These are phyloP conservation scores for Acanthopagrus latus DNA, from an alignment of 2,797 vertebrate genomes.

Conservation along the genomic window DNA sequence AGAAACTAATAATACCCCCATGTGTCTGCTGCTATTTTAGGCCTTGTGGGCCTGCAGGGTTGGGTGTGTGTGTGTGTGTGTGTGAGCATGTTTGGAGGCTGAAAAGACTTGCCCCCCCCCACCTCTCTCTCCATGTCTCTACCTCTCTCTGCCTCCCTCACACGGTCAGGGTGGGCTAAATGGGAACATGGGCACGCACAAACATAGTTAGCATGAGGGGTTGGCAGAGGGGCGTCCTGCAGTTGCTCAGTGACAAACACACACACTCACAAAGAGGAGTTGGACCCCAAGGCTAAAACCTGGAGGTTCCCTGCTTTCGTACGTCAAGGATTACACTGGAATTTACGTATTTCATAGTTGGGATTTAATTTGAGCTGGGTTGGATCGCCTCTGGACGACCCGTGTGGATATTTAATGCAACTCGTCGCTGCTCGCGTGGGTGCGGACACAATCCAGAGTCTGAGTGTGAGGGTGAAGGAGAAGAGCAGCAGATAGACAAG, in stretches of 20 bases:
- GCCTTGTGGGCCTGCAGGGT: slow-evolving; percentile 41
- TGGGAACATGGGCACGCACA: slow-evolving; percentile 45
- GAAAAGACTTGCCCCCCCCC: slow-evolving; percentile 30
- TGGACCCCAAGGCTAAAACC: slow-evolving; percentile 14
- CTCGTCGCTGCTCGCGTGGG: slow-evolving; percentile 1
- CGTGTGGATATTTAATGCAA: background rate
- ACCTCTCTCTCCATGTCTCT: slow-evolving; percentile 13
- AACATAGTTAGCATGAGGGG: slow-evolving; percentile 27
- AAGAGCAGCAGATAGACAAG: slow-evolving; percentile 9
- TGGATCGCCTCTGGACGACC: slow-evolving; percentile 11
- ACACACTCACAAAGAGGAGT: background rate
- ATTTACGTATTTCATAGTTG: background rate
- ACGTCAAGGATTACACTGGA: background rate
- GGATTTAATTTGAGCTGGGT: background rate
- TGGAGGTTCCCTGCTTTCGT: slow-evolving; percentile 8
- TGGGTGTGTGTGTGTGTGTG: slow-evolving; percentile 46
- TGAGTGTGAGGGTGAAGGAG: slow-evolving; percentile 37
- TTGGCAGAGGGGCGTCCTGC: background rate
- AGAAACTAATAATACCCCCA: slow-evolving; percentile 82
- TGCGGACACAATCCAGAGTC: slow-evolving; percentile 7
- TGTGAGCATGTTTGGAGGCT: slow-evolving; percentile 38
- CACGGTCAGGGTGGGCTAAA: slow-evolving; percentile 43
- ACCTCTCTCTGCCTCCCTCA: slow-evolving; percentile 7
- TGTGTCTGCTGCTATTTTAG: slow-evolving; percentile 81
- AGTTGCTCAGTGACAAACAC: slow-evolving; percentile 56